phyloP scores from a whole-genome alignment of 2,888 invertebrate species.

The Phrixothrix hirtus region DNA sequence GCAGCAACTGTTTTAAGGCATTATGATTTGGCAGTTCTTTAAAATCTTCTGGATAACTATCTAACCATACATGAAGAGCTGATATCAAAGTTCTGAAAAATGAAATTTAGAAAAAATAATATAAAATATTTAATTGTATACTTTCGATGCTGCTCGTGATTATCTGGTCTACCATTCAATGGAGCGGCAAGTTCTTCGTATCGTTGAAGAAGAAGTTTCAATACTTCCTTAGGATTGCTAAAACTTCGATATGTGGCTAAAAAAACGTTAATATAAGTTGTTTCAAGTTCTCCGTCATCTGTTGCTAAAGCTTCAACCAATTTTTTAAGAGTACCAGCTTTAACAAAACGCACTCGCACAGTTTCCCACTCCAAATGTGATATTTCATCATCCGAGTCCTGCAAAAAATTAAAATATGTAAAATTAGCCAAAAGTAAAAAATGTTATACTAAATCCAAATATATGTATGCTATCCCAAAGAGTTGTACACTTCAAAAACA shows the following conservation, averaged over 20 bases:
- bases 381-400: slow-evolving; percentile 90
- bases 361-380: slow-evolving; percentile 99
- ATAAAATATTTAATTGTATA: slow-evolving; percentile 45
- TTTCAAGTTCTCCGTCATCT: slow-evolving; percentile 95
- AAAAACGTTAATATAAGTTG: slow-evolving; percentile 97
- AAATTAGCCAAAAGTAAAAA: too few species aligned
- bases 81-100: slow-evolving; percentile 78
- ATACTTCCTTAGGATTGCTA: slow-evolving; percentile 82
- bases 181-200: slow-evolving; percentile 70
- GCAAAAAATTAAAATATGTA: slow-evolving; percentile 47
- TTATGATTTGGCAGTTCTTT: slow-evolving; percentile 78
- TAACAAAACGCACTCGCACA: slow-evolving; percentile 90
- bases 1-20: slow-evolving; percentile 78
- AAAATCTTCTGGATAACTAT: slow-evolving; percentile 96
- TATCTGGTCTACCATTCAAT: slow-evolving; percentile 60
- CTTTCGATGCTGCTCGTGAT: slow-evolving; percentile 75
- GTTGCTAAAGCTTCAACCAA: slow-evolving; percentile 92
- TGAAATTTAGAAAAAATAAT: slow-evolving; percentile 4
- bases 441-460: too few species aligned
- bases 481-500: too few species aligned
- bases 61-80: slow-evolving; percentile 95
- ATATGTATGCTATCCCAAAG: too few species aligned
- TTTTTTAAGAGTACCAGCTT: slow-evolving; percentile 92
- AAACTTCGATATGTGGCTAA: slow-evolving; percentile 93
- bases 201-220: slow-evolving; percentile 77